These are phyloP conservation scores for Melangyna quadrimaculata DNA, from an alignment of 2,888 invertebrate genomes.

Conservation along the genomic window DNA sequence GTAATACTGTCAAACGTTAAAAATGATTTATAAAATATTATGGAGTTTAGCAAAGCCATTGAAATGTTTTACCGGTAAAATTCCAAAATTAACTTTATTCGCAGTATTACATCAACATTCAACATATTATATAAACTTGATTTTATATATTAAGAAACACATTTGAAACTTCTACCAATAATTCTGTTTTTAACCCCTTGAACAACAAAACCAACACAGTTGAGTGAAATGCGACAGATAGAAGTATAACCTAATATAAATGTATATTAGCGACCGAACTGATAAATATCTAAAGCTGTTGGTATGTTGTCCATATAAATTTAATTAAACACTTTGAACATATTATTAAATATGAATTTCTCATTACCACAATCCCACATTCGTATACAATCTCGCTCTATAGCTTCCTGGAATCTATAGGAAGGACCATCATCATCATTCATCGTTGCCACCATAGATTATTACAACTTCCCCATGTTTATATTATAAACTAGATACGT, in stretches of 20 bases:
- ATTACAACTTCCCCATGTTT: constrained; percentile 23
- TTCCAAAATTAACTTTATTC: too few species aligned
- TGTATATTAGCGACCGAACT: constrained; percentile 38
- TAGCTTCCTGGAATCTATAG: constrained; percentile 41
- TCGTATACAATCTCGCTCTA: constrained; percentile 1
- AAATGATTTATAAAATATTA: too few species aligned
- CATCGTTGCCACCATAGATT: constrained; percentile 57
- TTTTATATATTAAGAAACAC: too few species aligned
- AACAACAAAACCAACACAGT: neutral
- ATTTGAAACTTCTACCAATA: too few species aligned
- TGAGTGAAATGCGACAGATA: neutral
- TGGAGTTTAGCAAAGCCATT: too few species aligned
- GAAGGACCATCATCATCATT: constrained; percentile 54
- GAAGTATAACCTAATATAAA: constrained; percentile 13
- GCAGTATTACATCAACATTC: too few species aligned
- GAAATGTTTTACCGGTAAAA: too few species aligned
- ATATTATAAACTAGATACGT: neutral
- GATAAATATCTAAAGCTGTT: constrained; percentile 38
- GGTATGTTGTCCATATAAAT: constrained; percentile 12
- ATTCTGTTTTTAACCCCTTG: neutral
- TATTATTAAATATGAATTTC: constrained; percentile 60
- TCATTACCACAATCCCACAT: constrained; percentile 70
- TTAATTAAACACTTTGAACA: constrained; percentile 47
- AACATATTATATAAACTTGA: too few species aligned
- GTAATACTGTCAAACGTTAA: too few species aligned